Percentiles rank a stretch among this genome's conserved stretches.
Evolutionary conservation across 30 jellyfish, hydroid and myxozoan species (phyloP).

Genomic region (Turritopsis rubra): DNA sequence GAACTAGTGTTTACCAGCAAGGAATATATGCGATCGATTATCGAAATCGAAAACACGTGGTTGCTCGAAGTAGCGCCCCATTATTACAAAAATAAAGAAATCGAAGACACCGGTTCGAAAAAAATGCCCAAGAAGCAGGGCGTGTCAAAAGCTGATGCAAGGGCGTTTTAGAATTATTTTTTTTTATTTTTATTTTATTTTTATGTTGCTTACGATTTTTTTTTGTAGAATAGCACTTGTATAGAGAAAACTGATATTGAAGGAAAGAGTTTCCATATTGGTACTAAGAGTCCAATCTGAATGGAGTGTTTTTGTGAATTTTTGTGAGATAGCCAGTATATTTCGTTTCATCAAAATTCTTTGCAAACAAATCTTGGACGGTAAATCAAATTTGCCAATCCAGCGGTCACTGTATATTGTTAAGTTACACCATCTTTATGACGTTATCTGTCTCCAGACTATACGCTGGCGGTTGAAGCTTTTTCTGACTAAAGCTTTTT

Average conservation of each 20-base stretch:
- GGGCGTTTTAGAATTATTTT: slow-evolving; percentile 40
- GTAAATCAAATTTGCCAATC: too few relatives aligned
- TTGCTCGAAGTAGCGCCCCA: slow-evolving; percentile 99
- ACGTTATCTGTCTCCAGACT: too few relatives aligned
- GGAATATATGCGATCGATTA: slow-evolving; percentile 98
- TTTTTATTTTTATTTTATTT: neutral
- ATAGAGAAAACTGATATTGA: neutral
- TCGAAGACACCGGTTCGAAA: slow-evolving; percentile 71
- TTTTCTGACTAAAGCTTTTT: too few relatives aligned
- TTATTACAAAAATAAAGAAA: slow-evolving; percentile 80
- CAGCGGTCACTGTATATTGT: too few relatives aligned
- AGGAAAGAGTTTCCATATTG: too few relatives aligned
- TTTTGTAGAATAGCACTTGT: neutral
- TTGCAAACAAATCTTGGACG: too few relatives aligned
- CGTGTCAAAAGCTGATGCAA: slow-evolving; percentile 76
- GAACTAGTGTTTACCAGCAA: slow-evolving; percentile 98
- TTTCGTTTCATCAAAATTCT: too few relatives aligned
- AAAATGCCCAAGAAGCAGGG: slow-evolving; percentile 97
- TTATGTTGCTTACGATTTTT: neutral
- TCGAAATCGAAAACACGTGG: slow-evolving; percentile 95
- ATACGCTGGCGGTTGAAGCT: too few relatives aligned
- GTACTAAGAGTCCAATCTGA: too few relatives aligned
- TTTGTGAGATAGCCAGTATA: too few relatives aligned
- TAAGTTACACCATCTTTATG: too few relatives aligned
- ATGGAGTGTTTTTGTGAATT: too few relatives aligned